These are phyloP conservation scores for Porites rus DNA, from an alignment of 92 coral and sea anemone genomes.

Conservation along the genomic window DNA sequence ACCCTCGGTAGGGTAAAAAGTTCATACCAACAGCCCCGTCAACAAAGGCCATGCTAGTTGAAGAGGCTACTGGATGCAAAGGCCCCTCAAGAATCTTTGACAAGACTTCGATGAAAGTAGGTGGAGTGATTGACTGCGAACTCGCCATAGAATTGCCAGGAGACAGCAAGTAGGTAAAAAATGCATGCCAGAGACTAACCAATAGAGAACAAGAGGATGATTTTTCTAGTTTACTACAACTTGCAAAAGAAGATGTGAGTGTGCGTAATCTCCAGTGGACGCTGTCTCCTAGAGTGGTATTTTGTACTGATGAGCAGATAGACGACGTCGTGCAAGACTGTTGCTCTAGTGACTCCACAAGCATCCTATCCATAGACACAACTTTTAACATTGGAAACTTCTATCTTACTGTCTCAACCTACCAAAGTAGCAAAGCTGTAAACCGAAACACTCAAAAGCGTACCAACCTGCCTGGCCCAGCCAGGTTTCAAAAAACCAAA, in stretches of 20 bases:
- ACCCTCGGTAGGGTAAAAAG: constrained; percentile 54
- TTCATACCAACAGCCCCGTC: constrained; percentile 66
- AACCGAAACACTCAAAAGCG: constrained; percentile 33
- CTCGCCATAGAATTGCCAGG: constrained; percentile 56
- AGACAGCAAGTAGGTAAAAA: constrained; percentile 57
- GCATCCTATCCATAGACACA: constrained; percentile 56
- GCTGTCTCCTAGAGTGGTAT: constrained; percentile 63
- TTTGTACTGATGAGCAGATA: constrained; percentile 37
- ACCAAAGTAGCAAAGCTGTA: constrained; percentile 42
- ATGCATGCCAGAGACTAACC: constrained; percentile 42
- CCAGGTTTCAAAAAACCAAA: constrained; percentile 54
- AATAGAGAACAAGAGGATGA: constrained; percentile 30
- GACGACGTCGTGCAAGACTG: constrained; percentile 54
- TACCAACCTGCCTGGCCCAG: constrained; percentile 63
- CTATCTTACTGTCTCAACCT: constrained; percentile 41
- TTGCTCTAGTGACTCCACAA: constrained; percentile 42
- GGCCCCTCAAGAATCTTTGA: constrained; percentile 60
- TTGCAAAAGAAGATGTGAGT: constrained; percentile 31
- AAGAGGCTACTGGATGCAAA: constrained; percentile 52
- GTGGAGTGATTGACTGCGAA: constrained; percentile 54
- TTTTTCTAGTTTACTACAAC: constrained; percentile 55
- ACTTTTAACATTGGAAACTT: constrained; percentile 42
- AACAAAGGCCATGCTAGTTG: constrained; percentile 34
- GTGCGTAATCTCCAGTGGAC: constrained; percentile 66
- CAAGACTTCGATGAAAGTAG: constrained; percentile 39